phyloP scores from a whole-genome alignment of 2,797 vertebrate genomes.

The Knipowitschia caucasica region DNA sequence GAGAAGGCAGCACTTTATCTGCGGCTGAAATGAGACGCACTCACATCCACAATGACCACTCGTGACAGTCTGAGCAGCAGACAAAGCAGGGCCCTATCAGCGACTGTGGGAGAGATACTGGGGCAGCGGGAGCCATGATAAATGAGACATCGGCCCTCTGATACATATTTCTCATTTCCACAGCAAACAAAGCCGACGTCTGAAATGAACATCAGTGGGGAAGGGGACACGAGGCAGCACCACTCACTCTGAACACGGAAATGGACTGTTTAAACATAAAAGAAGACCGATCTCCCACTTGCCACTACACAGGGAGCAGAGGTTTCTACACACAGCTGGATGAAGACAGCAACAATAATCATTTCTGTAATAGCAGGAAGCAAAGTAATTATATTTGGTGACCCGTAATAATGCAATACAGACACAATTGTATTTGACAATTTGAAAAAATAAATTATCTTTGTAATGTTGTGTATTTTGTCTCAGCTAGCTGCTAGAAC shows the following conservation, averaged over 20 bases:
- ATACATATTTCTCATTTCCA: slow-evolving; percentile 65
- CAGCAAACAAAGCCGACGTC: slow-evolving; percentile 58
- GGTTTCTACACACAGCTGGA: slow-evolving; percentile 21
- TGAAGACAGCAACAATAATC: slow-evolving; percentile 2
- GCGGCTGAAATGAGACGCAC: slow-evolving; percentile 35
- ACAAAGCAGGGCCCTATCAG: slow-evolving; percentile 49
- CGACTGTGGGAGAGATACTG: slow-evolving; percentile 42
- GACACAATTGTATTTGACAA: no score
- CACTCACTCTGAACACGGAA: slow-evolving; percentile 25
- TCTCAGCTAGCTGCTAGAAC: no score
- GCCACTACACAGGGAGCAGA: slow-evolving; percentile 13
- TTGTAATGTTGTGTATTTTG: no score
- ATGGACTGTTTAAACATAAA: slow-evolving; percentile 15
- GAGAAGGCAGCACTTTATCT: slow-evolving; percentile 48
- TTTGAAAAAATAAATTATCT: no score
- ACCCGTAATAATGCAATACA: no score
- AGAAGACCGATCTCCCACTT: slow-evolving; percentile 12
- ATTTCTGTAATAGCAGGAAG: no score
- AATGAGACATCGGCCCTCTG: slow-evolving; percentile 54
- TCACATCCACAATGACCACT: slow-evolving; percentile 44
- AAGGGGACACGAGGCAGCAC: slow-evolving; percentile 4
- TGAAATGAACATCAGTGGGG: slow-evolving; percentile 52
- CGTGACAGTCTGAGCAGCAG: slow-evolving; percentile 49
- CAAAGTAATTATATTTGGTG: no score
- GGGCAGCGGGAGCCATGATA: slow-evolving; percentile 55